Conservation (phyloP, 1,140 invertebrate species). For the Diachasma alloeum region DNA sequence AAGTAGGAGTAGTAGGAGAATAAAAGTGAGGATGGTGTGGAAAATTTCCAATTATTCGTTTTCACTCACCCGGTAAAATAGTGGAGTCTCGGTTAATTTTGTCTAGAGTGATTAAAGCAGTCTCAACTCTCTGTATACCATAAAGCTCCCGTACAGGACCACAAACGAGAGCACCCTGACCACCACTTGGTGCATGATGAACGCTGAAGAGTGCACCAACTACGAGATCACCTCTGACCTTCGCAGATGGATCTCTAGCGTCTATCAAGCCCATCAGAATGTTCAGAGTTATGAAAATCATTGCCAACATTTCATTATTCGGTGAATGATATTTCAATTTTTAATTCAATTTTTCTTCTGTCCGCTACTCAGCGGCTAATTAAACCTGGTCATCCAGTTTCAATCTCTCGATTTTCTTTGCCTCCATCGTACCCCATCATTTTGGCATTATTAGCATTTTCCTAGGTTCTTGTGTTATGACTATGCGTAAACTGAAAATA, state of each 20-base stretch:
- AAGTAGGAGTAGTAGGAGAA: not conserved
- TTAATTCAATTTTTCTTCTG: no score
- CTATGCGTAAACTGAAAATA: no score
- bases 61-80: slow-evolving; percentile 58
- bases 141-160: slow-evolving; percentile 77
- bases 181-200: slow-evolving; percentile 72
- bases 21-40: no score
- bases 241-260: not conserved
- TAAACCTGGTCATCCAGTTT: not conserved
- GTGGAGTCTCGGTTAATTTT: slow-evolving; percentile 63
- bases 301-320: not conserved
- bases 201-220: slow-evolving; percentile 80
- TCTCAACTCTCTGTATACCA: slow-evolving; percentile 81
- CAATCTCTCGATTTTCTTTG: not conserved
- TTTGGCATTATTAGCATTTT: not conserved
- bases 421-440: not conserved
- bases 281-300: not conserved
- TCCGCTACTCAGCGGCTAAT: no score
- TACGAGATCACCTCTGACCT: slow-evolving; percentile 70
- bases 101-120: slow-evolving; percentile 69
- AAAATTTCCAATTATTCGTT: not conserved
- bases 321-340: not conserved
- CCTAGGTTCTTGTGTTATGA: no score
- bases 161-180: slow-evolving; percentile 67
- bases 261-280: not conserved